Evolutionary conservation across 2,797 vertebrate genomes (phyloP), one percentile per base, ranked within the genome.

Genomic region (Decapterus maruadsi): DNA sequence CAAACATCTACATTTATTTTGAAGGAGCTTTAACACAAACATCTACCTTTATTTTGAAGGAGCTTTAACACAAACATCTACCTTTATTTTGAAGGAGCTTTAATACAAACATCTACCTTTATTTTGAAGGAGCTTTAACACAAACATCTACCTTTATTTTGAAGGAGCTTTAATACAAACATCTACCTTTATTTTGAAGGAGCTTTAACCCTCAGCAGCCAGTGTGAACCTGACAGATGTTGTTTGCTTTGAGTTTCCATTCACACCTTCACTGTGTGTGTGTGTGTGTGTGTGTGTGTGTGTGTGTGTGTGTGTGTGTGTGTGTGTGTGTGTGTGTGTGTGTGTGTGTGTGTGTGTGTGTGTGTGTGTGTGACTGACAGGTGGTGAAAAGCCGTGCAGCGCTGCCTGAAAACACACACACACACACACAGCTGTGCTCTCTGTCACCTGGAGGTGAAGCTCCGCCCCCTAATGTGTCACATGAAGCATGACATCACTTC

Each of bases 171-270:
- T 26, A 26, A 26, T 3, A 26, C 26, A 26, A 26, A 26, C 26
- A 26, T 26, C 26, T 26, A 26, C 26, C 26, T 26, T 26, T 26
- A 26, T 26, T 26, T 3, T 26, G 26, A 26, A 26, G 26, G 26
- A 26, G 26, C 26, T 26, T 26, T 26, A 26, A 26, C 26, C 1
- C n/a, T 46, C 53, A 58, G 43, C 31, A 72, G 56, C 72, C 42
- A 45, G 72, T 77, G 80, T 68, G 64, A 77, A 68, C 72, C 34
- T 62, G 78, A 82, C 84, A 82, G 67, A 53, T 80, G 64, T 46
- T 72, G 62, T 85, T 81, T 89, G 72, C 56, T 76, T 84, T 77
- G 14, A 11, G 50, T 78, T 85, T 80, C 78, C 68, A 66, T 55
- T 81, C 68, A 84, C 56, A 80, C 69, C 67, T 60, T 70, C 43